Percentiles rank a stretch among this genome's conserved stretches.
phyloP scores from a whole-genome alignment of 92 coral and sea anemone genomes.

The Porites cylindrica region DNA sequence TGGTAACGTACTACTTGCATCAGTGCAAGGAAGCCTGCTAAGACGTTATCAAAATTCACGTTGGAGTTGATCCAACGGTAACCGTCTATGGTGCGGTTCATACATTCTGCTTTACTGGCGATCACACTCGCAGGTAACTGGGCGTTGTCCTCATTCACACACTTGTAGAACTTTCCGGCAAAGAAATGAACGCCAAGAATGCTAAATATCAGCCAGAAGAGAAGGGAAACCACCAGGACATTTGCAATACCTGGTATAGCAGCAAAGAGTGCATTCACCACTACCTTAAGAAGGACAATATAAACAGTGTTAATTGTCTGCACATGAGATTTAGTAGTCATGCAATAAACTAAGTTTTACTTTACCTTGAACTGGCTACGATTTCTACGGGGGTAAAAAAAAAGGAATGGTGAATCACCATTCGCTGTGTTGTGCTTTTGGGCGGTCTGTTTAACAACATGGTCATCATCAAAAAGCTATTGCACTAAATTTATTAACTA shows the following conservation, averaged over 20 bases:
- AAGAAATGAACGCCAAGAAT: constrained; percentile 82
- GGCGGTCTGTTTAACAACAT: too few species aligned
- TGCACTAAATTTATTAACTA: too few species aligned
- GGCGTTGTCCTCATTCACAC: constrained; percentile 59
- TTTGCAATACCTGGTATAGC: constrained; percentile 85
- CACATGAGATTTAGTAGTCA: too few species aligned
- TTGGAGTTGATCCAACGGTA: constrained; percentile 92
- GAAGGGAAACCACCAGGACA: constrained; percentile 68
- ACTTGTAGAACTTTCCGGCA: constrained; percentile 76
- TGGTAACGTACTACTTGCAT: constrained; percentile 85
- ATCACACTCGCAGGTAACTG: constrained; percentile 41
- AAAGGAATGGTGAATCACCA: too few species aligned
- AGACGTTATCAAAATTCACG: constrained; percentile 90
- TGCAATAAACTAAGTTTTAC: too few species aligned
- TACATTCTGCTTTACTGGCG: constrained; percentile 58
- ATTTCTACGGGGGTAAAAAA: too few species aligned
- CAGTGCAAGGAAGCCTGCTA: constrained; percentile 82
- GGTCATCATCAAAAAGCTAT: too few species aligned
- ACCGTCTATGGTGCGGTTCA: constrained; percentile 33
- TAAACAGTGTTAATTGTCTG: background rate
- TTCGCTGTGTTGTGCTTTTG: too few species aligned
- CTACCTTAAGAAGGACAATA: constrained; percentile 50
- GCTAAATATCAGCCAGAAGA: constrained; percentile 82
- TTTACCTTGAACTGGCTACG: too few species aligned
- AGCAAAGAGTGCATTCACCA: constrained; percentile 78